phyloP scores from a whole-genome alignment of 2,888 invertebrate species.

The Watsonalla cultraria region DNA sequence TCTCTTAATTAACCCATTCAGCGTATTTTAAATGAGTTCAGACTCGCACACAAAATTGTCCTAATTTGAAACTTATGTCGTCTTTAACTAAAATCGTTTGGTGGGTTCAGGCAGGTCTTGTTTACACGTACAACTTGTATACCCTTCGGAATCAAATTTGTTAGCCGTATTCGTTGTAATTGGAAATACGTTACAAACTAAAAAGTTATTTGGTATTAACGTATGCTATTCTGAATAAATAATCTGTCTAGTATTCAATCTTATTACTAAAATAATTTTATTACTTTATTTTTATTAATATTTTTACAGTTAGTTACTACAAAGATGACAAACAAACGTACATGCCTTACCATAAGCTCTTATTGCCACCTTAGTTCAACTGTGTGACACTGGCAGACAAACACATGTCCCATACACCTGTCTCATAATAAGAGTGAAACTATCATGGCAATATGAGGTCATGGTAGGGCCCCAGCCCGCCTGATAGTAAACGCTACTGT shows the following conservation, averaged over 20 bases:
- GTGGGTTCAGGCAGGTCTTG: conserved; percentile 25
- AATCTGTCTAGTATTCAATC: too few species aligned
- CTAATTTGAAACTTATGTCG: conserved; percentile 41
- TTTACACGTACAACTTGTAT: conserved; percentile 33
- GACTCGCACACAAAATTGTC: conserved; percentile 32
- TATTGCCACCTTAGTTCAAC: background rate
- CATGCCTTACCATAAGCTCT: too few species aligned
- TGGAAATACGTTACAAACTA: conserved; percentile 8
- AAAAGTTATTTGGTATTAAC: background rate
- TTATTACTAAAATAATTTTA: too few species aligned
- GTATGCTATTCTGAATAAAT: background rate
- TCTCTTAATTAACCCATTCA: conserved; percentile 65
- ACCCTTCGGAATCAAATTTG: conserved; percentile 20
- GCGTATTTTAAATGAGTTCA: conserved; percentile 59
- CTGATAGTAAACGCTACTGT: too few species aligned
- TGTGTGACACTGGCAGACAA: background rate
- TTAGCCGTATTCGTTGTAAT: conserved; percentile 19
- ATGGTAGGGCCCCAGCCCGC: too few species aligned
- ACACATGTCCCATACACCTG: background rate
- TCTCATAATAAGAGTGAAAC: too few species aligned
- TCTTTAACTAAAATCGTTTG: conserved; percentile 37
- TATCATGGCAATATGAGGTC: too few species aligned
- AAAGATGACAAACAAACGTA: background rate
- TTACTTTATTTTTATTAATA: too few species aligned
- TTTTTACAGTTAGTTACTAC: too few species aligned